Evolutionary conservation across 1,140 invertebrate genomes (phyloP).

Genomic region (Pseudobourletiella spinata): DNA sequence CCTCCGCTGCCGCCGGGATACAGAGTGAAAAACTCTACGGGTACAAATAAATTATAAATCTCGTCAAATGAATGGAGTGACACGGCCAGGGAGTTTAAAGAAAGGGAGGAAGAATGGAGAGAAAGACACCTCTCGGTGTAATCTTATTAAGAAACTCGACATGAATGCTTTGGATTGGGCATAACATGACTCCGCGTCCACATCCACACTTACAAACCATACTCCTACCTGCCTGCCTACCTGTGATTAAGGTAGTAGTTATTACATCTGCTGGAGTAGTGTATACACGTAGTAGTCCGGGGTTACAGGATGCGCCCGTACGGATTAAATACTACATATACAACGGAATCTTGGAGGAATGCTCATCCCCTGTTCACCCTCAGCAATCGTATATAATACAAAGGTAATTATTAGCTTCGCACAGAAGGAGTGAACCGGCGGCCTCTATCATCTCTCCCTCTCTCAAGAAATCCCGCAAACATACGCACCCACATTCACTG

Average conservation of each 20-base stretch:
- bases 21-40: background rate
- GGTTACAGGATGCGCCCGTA: no score
- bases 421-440: constrained; percentile 14
- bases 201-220: no score
- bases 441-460: constrained; percentile 16
- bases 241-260: no score
- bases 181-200: background rate
- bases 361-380: no score
- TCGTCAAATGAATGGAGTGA: constrained; percentile 1
- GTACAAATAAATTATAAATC: constrained; percentile 11
- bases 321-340: no score
- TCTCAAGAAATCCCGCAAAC: constrained; percentile 11
- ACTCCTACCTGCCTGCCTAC: no score
- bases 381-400: no score
- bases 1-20: background rate
- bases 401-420: constrained; percentile 21
- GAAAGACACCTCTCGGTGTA: constrained; percentile 24
- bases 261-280: no score
- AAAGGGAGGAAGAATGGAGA: constrained; percentile 5
- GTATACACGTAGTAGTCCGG: no score
- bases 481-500: background rate
- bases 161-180: constrained; percentile 7
- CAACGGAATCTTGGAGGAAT: no score
- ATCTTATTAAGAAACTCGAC: constrained; percentile 24
- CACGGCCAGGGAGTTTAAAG: background rate